phyloP scores from a whole-genome alignment of 2,888 invertebrate species.

The Kuschelorhynchus macadamiae region DNA sequence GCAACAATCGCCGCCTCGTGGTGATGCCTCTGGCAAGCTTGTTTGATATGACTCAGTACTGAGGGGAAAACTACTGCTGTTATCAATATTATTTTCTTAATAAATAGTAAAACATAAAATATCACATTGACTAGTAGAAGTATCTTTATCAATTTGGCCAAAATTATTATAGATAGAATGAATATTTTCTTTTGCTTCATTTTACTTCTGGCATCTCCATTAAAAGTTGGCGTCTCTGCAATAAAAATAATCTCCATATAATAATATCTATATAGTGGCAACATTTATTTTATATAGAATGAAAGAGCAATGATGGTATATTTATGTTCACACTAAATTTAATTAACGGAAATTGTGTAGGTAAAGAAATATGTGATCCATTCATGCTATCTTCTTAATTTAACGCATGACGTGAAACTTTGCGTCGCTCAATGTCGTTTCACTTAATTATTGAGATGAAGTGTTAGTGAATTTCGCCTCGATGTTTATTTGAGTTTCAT shows the following conservation, averaged over 20 bases:
- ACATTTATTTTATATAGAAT: too few species aligned
- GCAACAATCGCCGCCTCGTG: slow-evolving; percentile 5
- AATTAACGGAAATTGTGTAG: too few species aligned
- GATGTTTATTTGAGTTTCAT: too few species aligned
- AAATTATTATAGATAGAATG: slow-evolving; percentile 71
- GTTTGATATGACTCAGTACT: slow-evolving; percentile 55
- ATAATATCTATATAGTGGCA: background rate
- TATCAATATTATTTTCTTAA: slow-evolving; percentile 76
- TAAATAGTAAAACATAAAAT: slow-evolving; percentile 75
- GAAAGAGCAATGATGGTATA: too few species aligned
- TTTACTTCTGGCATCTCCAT: slow-evolving; percentile 61
- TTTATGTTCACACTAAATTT: too few species aligned
- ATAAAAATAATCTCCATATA: slow-evolving; percentile 6
- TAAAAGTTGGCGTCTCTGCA: slow-evolving; percentile 36
- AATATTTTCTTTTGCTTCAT: slow-evolving; percentile 70
- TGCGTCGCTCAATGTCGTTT: too few species aligned
- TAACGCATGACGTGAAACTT: too few species aligned
- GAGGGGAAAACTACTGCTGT: slow-evolving; percentile 74
- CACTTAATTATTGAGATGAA: too few species aligned
- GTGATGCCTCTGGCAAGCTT: slow-evolving; percentile 48
- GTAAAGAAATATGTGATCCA: too few species aligned
- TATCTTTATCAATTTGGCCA: slow-evolving; percentile 72
- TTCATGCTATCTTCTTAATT: too few species aligned
- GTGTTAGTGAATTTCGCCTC: too few species aligned
- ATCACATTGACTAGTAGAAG: slow-evolving; percentile 76